Base-by-base conservation (phyloP, 2,888 invertebrate species). In the Pasiphila rectangulata region DNA sequence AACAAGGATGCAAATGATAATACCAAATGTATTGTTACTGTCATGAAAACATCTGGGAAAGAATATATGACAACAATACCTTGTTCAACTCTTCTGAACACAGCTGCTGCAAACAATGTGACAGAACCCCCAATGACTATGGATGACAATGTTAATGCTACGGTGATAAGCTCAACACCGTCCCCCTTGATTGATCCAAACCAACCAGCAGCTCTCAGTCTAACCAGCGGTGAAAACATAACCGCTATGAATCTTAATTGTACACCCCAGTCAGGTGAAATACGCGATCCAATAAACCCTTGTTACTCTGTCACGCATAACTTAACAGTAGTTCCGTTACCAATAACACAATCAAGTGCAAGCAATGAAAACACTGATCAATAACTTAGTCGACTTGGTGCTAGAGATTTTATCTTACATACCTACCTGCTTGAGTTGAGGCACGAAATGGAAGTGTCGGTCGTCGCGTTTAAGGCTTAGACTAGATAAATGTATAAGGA, bases 1-100 rank as follows among this genome's bases (percentile, higher is more conserved):
- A 66, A 63, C 25, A 67, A 75, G 24, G 73, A 72, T 44, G 54
- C 69, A 19, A 63, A 67, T 3, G 83, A 86, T 54, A 79, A 70
- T 34, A 87, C 88, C 1, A 86, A 86, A 65, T 90, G 89, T 60
- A 88, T 72, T 1, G 74, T 90, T 13, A 81, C 84, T 6, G 79
- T 90, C 16, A 59, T 87, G 9, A 86, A 79, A 19, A 90, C 87
- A 57, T 60, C 71, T 35, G 79, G 73, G 5, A 75, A 70, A 60
- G 88, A 89, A 63, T 85, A 73, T 65, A 81, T 77, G 75, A 89
- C 89, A 1, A 83, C 87, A 5, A 89, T 89, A 56, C 85, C 89
- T 12, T 89, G 89, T 63, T 85, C 89, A 7, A 75, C 76, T 50
- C 72, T 90, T 17, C 64, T 89, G 7, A 87, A 78, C 44, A 72